phyloP scores from a whole-genome alignment of 2,888 invertebrate genomes.

The Ormyrus nitidulus region DNA sequence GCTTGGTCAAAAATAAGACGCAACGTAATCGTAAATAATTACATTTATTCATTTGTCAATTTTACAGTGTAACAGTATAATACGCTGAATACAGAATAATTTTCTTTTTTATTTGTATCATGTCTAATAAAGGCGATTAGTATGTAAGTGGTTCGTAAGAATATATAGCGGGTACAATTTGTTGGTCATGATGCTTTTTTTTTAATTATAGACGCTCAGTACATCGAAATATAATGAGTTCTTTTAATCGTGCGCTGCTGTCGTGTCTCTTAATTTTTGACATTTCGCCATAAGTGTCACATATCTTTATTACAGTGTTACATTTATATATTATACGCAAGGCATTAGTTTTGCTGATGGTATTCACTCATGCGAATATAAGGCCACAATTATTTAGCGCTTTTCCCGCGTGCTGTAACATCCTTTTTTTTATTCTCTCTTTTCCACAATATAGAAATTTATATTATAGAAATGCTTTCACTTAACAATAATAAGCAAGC shows the following conservation, averaged over 20 bases:
- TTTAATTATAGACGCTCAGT: constrained; percentile 51
- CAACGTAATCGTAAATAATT: constrained; percentile 56
- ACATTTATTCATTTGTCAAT: constrained; percentile 59
- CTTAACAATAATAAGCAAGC: constrained; percentile 53
- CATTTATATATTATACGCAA: constrained; percentile 54
- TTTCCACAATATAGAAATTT: constrained; percentile 26
- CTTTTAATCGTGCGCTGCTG: constrained; percentile 50
- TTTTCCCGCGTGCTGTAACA: constrained; percentile 40
- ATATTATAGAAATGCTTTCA: constrained; percentile 43
- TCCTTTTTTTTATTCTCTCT: constrained; percentile 25
- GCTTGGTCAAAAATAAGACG: not conserved
- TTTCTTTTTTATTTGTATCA: constrained; percentile 62
- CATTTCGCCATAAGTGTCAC: constrained; percentile 56
- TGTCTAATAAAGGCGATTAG: constrained; percentile 73
- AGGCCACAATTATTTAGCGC: constrained; percentile 64
- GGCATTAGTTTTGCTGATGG: constrained; percentile 63
- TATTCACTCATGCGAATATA: constrained; percentile 65
- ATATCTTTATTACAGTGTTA: constrained; percentile 51
- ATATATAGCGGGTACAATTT: constrained; percentile 65
- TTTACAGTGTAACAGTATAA: constrained; percentile 67
- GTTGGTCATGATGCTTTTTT: constrained; percentile 61
- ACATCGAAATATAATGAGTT: constrained; percentile 48
- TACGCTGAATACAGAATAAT: constrained; percentile 71
- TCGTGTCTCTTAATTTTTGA: constrained; percentile 52
- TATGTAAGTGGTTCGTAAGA: constrained; percentile 71